Base-by-base conservation (phyloP, 2,113 vertebrate genomes). In the Eurypyga helias region DNA sequence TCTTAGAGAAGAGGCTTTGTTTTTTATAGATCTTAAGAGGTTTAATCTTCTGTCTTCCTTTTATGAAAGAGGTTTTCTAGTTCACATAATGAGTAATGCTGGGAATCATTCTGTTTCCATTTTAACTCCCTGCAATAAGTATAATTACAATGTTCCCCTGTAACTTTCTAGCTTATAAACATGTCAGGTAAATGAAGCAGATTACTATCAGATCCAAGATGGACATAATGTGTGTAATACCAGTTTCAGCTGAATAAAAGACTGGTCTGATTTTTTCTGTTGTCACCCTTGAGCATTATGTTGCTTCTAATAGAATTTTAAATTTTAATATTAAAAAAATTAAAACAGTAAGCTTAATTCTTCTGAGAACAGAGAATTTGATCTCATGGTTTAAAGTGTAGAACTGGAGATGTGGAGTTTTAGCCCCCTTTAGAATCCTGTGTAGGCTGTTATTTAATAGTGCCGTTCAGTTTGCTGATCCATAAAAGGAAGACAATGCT, bases 371-470 rank as follows among this genome's bases (percentile, higher is more conserved):
- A 20, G 24, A 54, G 65, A 60, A 79, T 4, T 17, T 87, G 15
- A n/a, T 79, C 19, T 54, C 58, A 13, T 0, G 9, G 17, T 78
- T 89, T 78, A 10, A 87, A 91, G 25, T 71, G 5, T 17, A 71
- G 38, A 69, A 81, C 13, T 33, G 19, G 33, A 52, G 33, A n/a
- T 49, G 4, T 11, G 31, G 20, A 43, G 5, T 54, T 91, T 70
- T 43, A 73, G 7, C 3, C 4, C 8, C 11, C 4, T 61, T 87
- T 62, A 64, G 43, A 75, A 20, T 58, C 9, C 1, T 0, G 0
- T 52, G 7, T 20, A 25, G 18, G 6, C 36, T 58, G 6, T 77
- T 90, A 38, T 11, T 88, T 64, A 54, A 46, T 83, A 60, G 14
- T 36, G 21, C 14, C 13, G 21, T 86, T 91, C 15, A 45, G 7